Base-by-base conservation (phyloP, 1,140 invertebrate genomes). In the Conus ventricosus region DNA sequence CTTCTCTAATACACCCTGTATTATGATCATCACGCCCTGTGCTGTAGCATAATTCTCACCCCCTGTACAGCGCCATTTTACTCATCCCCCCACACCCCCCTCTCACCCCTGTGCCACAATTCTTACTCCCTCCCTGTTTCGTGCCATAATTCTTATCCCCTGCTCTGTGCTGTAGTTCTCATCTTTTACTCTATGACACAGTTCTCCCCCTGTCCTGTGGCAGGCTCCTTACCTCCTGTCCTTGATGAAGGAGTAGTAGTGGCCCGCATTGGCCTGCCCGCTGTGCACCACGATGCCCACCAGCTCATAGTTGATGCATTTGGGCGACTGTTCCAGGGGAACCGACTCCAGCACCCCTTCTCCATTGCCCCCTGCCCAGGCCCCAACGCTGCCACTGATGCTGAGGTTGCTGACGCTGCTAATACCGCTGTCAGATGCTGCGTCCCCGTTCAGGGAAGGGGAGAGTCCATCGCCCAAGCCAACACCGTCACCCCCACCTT, bases 271-370 rank as follows among this genome's bases (percentile, higher is more conserved):
- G 20, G 99, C 99, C 95, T 99, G 99, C 5, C 99, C 99, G 94
- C 98, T 99, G 95, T 99, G 99, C 57, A 99, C 99, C 57, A 99
- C 98, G 91, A 99, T 99, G 84, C 99, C 99, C 89, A 97, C 97
- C 85, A 99, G 96, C 92, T 98, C 97, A 96, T 99, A 99, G 95
- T 98, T 98, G 84, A 98, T 99, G 85, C 91, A 92, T 57, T 88
- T 92, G 15, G 86, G 75, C 71, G 93, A 91, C 67, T 90, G 85
- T 25, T 90, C 84, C 51, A 90, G 78, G n/a, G 84, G 84, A 15
- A 87, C 80, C 2, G 91, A 81, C 55, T 90, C 89, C 51, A 88
- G 82, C 27, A 67, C 57, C 11, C 86, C 63, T 51, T 92, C 90
- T 10, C 85, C 80, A 15, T 23, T 15, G 76, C 87, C 51, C 63